Evolutionary conservation across 2,797 vertebrate genomes (phyloP).

Genomic region (Psittacula derbiana): DNA sequence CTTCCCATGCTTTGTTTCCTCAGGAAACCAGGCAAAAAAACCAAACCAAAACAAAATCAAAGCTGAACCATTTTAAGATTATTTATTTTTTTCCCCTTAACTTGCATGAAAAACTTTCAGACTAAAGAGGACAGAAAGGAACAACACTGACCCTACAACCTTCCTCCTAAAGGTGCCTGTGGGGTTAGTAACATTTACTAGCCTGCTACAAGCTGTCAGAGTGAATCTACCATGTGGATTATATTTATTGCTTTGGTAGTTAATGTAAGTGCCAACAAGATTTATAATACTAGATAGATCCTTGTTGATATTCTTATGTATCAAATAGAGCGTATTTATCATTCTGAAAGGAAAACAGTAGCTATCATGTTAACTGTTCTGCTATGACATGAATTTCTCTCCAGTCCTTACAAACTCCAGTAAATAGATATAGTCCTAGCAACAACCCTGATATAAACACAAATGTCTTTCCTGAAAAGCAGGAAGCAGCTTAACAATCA

Average conservation of each 20-base stretch:
- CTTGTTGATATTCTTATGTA: background rate
- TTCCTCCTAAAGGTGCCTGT: background rate
- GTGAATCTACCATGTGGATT: background rate
- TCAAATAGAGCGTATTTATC: background rate
- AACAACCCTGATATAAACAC: conserved; percentile 21
- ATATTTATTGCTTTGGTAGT: background rate
- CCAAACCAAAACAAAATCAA: rapidly evolving
- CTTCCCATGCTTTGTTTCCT: background rate
- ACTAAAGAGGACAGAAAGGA: background rate
- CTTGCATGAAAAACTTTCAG: background rate
- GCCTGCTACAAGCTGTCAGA: background rate
- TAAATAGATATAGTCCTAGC: conserved; percentile 6
- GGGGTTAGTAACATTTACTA: background rate
- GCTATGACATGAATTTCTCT: background rate
- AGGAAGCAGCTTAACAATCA: conserved; percentile 60
- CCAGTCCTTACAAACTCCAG: background rate
- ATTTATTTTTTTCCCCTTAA: background rate
- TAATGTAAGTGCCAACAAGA: background rate
- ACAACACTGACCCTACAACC: background rate
- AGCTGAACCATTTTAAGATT: background rate
- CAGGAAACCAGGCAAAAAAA: background rate
- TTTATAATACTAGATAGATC: background rate
- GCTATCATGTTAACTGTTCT: background rate
- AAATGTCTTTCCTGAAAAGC: conserved; percentile 60
- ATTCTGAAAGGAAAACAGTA: background rate